Evolutionary conservation across 2,113 vertebrate genomes (phyloP).

Genomic region (Amazona vittata): DNA sequence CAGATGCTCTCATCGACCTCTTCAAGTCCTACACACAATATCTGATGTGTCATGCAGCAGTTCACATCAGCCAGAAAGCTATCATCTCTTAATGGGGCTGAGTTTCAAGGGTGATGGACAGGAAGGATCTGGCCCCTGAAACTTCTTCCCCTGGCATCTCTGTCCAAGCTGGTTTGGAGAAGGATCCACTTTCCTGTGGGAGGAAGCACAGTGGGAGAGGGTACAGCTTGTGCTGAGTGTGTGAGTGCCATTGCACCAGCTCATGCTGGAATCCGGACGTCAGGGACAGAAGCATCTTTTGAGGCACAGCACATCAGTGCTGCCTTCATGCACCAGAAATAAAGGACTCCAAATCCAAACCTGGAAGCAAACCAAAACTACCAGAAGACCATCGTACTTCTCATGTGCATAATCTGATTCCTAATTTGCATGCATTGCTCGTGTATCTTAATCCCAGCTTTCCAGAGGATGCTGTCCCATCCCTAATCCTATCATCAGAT

Average conservation of each 20-base stretch:
- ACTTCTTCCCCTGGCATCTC: neutral
- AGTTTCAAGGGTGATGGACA: neutral
- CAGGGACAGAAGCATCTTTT: neutral
- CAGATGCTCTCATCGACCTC: conserved; percentile 44
- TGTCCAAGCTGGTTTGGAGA: neutral
- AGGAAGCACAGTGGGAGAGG: neutral
- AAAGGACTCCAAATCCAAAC: conserved; percentile 14
- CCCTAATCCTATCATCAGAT: conserved; percentile 39
- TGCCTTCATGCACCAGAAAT: conserved; percentile 33
- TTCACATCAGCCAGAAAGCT: conserved; percentile 31
- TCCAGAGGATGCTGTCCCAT: conserved; percentile 20
- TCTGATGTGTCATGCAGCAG: conserved; percentile 15
- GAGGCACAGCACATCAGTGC: conserved; percentile 38
- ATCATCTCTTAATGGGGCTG: neutral
- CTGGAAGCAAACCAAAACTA: conserved; percentile 50
- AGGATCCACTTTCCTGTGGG: neutral
- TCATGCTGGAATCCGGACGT: neutral
- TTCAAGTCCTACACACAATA: conserved; percentile 15
- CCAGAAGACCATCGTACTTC: neutral
- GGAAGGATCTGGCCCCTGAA: neutral
- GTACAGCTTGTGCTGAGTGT: neutral
- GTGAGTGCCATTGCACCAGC: neutral
- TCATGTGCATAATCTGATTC: conserved; percentile 32
- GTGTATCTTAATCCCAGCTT: conserved; percentile 55
- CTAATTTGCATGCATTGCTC: conserved; percentile 19